Base-by-base conservation (phyloP, 2,113 vertebrate species). In the Silurus asotus region DNA sequence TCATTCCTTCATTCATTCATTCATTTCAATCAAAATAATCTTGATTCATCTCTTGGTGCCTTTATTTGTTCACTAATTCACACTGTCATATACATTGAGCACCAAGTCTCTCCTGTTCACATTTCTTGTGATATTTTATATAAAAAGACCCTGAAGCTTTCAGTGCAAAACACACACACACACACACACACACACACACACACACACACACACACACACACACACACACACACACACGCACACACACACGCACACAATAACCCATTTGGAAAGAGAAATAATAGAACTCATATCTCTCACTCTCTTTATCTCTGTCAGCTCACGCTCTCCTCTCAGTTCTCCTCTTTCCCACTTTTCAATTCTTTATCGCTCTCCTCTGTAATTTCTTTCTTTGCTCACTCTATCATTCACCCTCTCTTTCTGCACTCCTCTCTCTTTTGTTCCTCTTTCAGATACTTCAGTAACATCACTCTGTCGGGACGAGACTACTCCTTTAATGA, bases 401-500 rank as follows among this genome's bases (percentile, higher is more conserved):
- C 19, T 62, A 20, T 62, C 17, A 75, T 77, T 55, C 48, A 10
- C 65, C 13, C 59, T 55, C 4, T 58, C 28, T 77, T 77, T 81
- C 51, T 65, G 48, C 28, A 11, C 15, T 69, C 70, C 76, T 59
- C 56, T 28, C 49, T 83, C 49, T 45, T 53, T 76, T 76, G 70
- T 84, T 87, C 59, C 79, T 89, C 77, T 80, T 56, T 13, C 90
- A 98, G 97, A 92, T 99, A 96, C 91, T 99, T 99, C 93, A 96
- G 94, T 93, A 99, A 98, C 92, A 97, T 99, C 80, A 96, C 97
- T 15, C 97, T 98, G 90, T 96, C 96, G 0, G 96, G 96, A 84
- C 94, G 96, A 79, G 97, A 99, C 83, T 98, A 98, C 84, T 99
- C 97, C 88, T 99, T 98, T 92, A 99, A 98, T 79, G 96, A 94